Evolutionary conservation across 1,140 invertebrate genomes (phyloP), one percentile per base, ranked within the genome.

Genomic region (Hormaphis cornu): DNA sequence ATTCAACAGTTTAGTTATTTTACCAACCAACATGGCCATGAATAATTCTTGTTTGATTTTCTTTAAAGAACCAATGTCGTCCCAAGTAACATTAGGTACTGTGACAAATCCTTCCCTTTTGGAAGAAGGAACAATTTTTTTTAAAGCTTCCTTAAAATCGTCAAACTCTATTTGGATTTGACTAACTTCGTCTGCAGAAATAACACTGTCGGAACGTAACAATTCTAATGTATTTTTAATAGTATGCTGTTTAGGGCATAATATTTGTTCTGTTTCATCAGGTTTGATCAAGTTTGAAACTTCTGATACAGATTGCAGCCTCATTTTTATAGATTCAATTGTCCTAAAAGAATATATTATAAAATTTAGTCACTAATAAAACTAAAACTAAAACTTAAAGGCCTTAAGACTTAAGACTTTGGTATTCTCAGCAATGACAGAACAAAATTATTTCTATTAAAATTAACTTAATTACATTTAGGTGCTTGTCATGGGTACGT

Each of bases 51-150:
- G 86, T 61, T 95, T 80, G 42, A 99, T 89, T 76, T 92, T 84
- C 35, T 85, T 83, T 10, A 99, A 77, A 1, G 95, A 96, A 1
- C 97, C 97, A 74, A 99, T 86, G 80, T 99, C 94, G 71, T 93
- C 86, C 97, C 97, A 99, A 0, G 91, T 95, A 0, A 93, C 90
- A 82, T 97, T 92, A 12, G 97, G 96, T 20, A 99, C 92, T 8
- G 95, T 97, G 5, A 92, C 90, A 80, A 99, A 98, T 53, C 97
- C 97, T 84, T 99, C 96, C 72, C 95, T 82, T 73, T 96, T 96
- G 0, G 93, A 88, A 52, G 93, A 95, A n/a, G 95, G 95, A 77
- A 91, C 89, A 18, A 95, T 87, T 73, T 85, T 81, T 75, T 88
- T 87, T 9, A 97, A 76, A 22, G 95, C 94, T 73, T 81, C 82